Evolutionary conservation across 2,888 invertebrate species (phyloP).

Genomic region (Chirona hameri): DNA sequence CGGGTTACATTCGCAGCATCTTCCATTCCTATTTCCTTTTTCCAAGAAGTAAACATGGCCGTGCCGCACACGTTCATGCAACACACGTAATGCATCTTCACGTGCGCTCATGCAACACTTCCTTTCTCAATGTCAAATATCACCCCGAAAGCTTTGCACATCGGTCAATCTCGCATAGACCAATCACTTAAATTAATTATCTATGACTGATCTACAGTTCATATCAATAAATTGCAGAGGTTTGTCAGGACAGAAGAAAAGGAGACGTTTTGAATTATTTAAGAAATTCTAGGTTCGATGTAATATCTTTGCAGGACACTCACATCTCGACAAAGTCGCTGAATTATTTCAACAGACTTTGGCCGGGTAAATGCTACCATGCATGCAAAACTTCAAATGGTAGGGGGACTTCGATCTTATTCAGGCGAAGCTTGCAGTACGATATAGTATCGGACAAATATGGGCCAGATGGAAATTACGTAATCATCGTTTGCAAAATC

Average conservation of each 20-base stretch:
- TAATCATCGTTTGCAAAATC: background rate
- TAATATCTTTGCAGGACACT: background rate
- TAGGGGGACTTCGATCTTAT: background rate
- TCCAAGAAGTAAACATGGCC: too few relatives aligned
- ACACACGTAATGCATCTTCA: too few relatives aligned
- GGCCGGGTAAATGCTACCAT: background rate
- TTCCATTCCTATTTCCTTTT: too few relatives aligned
- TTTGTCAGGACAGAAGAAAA: background rate
- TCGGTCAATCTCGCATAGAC: too few relatives aligned
- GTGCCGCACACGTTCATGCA: too few relatives aligned
- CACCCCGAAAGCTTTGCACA: too few relatives aligned
- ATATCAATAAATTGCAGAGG: background rate
- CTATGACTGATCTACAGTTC: background rate
- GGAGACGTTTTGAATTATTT: background rate
- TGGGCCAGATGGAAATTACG: background rate
- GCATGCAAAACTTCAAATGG: background rate
- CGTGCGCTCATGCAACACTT: too few relatives aligned
- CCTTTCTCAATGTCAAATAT: too few relatives aligned
- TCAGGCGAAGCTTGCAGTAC: background rate
- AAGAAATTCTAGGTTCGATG: too few relatives aligned
- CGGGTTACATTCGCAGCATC: too few relatives aligned
- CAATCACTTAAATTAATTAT: too few relatives aligned
- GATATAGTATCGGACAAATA: background rate
- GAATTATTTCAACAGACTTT: background rate
- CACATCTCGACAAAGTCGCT: background rate